phyloP scores from a whole-genome alignment of 2,888 invertebrate species.

The Scaptomyza caliginosa region DNA sequence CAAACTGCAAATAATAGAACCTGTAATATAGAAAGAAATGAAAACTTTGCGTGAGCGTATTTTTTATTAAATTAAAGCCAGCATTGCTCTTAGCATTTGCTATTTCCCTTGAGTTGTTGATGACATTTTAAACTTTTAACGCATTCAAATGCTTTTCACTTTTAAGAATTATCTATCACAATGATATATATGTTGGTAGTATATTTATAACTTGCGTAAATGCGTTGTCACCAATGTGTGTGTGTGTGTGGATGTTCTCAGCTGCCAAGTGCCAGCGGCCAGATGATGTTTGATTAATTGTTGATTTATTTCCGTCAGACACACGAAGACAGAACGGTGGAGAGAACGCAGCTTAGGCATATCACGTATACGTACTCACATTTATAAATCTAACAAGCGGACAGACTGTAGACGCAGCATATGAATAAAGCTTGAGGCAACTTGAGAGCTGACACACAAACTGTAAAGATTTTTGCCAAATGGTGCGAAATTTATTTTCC shows the following conservation, averaged over 20 bases:
- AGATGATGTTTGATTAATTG: conserved; percentile 80
- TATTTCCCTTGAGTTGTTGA: background rate
- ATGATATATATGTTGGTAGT: conserved; percentile 42
- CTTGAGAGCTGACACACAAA: conserved; percentile 27
- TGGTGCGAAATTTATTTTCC: conserved; percentile 72
- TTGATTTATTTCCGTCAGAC: conserved; percentile 80
- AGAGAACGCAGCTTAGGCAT: conserved; percentile 31
- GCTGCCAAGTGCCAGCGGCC: conserved; percentile 55
- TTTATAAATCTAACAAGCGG: conserved; percentile 45
- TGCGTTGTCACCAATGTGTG: conserved; percentile 39
- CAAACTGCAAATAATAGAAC: background rate
- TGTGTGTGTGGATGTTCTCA: conserved; percentile 26
- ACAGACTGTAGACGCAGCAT: conserved; percentile 13
- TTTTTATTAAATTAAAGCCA: background rate
- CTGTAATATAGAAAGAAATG: background rate
- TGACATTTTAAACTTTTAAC: background rate
- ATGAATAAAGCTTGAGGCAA: conserved; percentile 47
- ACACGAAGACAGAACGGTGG: background rate
- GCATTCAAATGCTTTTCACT: conserved; percentile 14
- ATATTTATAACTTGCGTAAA: conserved; percentile 6
- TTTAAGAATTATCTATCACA: conserved; percentile 18
- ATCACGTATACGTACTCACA: conserved; percentile 59
- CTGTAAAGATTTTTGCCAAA: conserved; percentile 59
- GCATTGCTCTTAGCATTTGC: background rate
- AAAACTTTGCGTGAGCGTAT: background rate